Conservation (phyloP, 2,113 vertebrate genomes). For the Speoplatyrhinus poulsoni region DNA sequence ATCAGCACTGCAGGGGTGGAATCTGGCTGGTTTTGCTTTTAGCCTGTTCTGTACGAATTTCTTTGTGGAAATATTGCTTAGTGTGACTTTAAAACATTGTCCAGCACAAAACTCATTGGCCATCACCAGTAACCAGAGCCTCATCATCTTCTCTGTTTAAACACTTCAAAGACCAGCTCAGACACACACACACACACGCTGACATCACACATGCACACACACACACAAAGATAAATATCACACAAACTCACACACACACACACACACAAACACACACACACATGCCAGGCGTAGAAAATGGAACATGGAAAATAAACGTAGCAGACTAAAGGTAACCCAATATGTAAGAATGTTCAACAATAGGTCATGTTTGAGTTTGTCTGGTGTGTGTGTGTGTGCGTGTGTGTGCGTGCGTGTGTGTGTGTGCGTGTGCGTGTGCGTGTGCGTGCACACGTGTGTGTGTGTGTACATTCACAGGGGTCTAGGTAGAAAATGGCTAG, state of each 20-base stretch:
- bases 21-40: too few species aligned
- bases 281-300: too few species aligned
- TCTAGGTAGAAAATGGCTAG: too few species aligned
- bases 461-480: too few species aligned
- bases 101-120: slow-evolving; percentile 6
- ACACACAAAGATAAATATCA: slow-evolving; percentile 6
- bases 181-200: neutral
- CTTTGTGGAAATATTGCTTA: too few species aligned
- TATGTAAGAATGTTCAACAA: too few species aligned
- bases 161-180: slow-evolving; percentile 29
- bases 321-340: slow-evolving; percentile 13
- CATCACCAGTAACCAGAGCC: slow-evolving; percentile 7
- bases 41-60: too few species aligned
- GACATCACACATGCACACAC: neutral
- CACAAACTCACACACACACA: neutral
- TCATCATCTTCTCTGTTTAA: slow-evolving; percentile 23
- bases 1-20: too few species aligned
- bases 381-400: slow-evolving; percentile 10
- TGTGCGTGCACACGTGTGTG: too few species aligned
- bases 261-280: too few species aligned
- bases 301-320: slow-evolving; percentile 5
- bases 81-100: slow-evolving; percentile 3
- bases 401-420: slow-evolving; percentile 19
- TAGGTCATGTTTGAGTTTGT: slow-evolving; percentile 2
- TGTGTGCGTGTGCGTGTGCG: neutral